Base-by-base conservation (phyloP, 2,888 invertebrate genomes). In the Leucoptera coffeella region DNA sequence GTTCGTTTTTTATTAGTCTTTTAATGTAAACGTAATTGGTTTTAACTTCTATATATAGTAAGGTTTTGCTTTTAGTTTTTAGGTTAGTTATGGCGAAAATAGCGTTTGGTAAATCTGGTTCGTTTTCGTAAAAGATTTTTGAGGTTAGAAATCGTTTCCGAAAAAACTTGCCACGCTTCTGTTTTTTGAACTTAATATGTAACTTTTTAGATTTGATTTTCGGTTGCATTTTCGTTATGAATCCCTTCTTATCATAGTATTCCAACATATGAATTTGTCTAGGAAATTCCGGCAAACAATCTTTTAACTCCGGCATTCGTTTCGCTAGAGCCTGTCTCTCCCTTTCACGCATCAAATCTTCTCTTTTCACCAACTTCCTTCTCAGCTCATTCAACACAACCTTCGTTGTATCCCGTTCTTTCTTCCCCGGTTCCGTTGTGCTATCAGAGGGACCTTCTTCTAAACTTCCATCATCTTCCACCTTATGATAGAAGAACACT, bases 291-390 rank as follows among this genome's bases (percentile, higher is more conserved):
- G 72, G 71, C 8, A 62, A 29, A 2, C 40, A 39, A 11, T 45
- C 37, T 35, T 56, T 56, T 2, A 59, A 29, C 8, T 59, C 52
- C 0, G 71, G 71, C 71, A 72, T 71, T 0, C 69, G 67, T 43
- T 65, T 69, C 2, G 42, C 52, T 9, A 72, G 35, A 8, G 72
- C 72, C 35, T 58, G 62, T 14, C 64, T 54, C 33, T 72, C 72
- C 30, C 72, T 47, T 32, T 65, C 69, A 2, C 69, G 43, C 72
- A 72, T 72, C 2, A 59, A 30, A 26, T 72, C 71, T 27, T 72
- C 72, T 34, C 71, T 40, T 35, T 60, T 62, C 20, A 65, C 61
- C 35, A 72, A 35, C 35, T 64, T 65, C 28, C 60, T 49, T 41
- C 51, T 64, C 22, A 72, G 37, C 35, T 72, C 72, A 8, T 42